A percentile compares a stretch with the other conserved stretches of the same genome.
Evolutionary conservation across 2,888 invertebrate genomes (phyloP).

Genomic region (Sepioteuthis lessoniana): DNA sequence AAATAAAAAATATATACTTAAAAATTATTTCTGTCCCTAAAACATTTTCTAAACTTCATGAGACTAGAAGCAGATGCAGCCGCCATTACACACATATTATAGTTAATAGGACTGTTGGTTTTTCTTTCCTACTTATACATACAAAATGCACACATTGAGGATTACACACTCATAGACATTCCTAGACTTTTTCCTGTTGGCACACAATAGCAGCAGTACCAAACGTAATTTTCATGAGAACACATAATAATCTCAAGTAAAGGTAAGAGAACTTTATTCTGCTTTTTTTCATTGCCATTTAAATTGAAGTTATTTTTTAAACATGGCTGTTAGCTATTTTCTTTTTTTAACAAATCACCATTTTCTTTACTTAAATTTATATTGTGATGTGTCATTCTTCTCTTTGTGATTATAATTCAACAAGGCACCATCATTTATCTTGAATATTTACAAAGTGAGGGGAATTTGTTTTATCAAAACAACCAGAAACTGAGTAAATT

Average conservation of each 20-base stretch:
- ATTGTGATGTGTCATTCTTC: neutral
- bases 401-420: neutral
- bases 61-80: neutral
- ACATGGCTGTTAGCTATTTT: neutral
- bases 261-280: neutral
- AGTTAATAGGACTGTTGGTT: neutral
- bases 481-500: neutral
- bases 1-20: neutral
- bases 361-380: neutral
- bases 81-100: conserved; percentile 33
- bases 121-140: neutral
- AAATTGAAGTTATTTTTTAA: neutral
- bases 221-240: neutral
- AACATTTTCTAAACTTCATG: neutral
- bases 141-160: neutral
- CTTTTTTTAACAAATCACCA: neutral
- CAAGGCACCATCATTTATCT: neutral
- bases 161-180: neutral
- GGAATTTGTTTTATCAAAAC: neutral
- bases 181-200: neutral
- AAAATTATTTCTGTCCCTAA: neutral
- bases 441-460: neutral
- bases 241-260: neutral
- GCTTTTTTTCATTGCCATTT: no score
- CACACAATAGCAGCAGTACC: neutral